Evolutionary conservation across 2,113 vertebrate genomes (phyloP), one percentile per base, ranked within the genome.

Genomic region (Limanda limanda): DNA sequence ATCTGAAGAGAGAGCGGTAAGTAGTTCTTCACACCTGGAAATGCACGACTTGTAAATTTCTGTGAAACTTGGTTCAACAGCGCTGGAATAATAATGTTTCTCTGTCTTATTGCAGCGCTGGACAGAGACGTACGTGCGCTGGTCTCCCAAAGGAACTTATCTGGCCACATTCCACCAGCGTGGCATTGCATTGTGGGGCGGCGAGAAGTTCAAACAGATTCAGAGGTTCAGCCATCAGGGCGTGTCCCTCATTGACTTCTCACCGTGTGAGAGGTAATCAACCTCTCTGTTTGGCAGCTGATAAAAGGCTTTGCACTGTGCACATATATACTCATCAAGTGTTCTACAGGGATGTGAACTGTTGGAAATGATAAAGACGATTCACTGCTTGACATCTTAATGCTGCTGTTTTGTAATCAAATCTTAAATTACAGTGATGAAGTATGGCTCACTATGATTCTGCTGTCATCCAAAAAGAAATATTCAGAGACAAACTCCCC

Each of bases 171-270:
- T 99, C 79, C 98, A 99, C 72, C 98, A 99, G 81, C 93, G 97
- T 48, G 98, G 98, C 82, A 99, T 99, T 0, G 98, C 98, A 0
- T 90, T 99, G 45, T 99, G 98, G 98, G 98, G 98, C 2, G 98
- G 98, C n/a, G 98, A 99, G 93, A 98, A 98, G 58, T 99, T 99
- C 94, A 99, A 98, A 65, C 98, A 99, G 92, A 99, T 99, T 47
- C 98, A 99, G 89, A 95, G 97, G 68, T 99, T 99, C 87, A 97
- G 97, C 83, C 98, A 99, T 83, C 96, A 96, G 69, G 98, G 98
- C 1, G 98, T 99, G 23, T 97, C 99, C 73, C 97, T 99, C 5
- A 99, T 99, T 14, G 98, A 99, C 89, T 99, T 99, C 91, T 99
- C 98, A 0, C 97, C 98, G 1, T 99, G 98, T 85, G 98, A 99